Conservation (phyloP, 2,888 invertebrate species). For the Heliconius aoede region DNA sequence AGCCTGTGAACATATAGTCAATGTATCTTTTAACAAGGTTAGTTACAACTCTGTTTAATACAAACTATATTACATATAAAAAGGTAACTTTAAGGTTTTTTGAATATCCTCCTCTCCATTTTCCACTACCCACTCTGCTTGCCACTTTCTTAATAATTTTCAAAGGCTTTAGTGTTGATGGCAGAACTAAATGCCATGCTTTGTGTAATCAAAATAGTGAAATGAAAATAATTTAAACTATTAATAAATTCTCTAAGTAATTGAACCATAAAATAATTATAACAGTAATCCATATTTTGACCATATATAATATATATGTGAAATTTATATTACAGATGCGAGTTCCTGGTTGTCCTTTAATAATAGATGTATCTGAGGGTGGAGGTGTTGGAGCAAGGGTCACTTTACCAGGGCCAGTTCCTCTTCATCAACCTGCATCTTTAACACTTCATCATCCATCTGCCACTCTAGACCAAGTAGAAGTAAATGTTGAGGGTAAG, state of each 20-base stretch:
- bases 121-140: too few species aligned
- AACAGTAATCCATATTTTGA: background rate
- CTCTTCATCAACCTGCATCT: conserved; percentile 87
- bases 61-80: background rate
- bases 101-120: too few species aligned
- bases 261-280: background rate
- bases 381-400: conserved; percentile 87
- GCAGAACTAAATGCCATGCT: too few species aligned
- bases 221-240: background rate
- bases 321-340: conserved; percentile 74
- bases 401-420: conserved; percentile 88
- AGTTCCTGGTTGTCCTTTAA: conserved; percentile 95
- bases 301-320: background rate
- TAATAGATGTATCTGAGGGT: conserved; percentile 88
- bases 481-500: conserved; percentile 98
- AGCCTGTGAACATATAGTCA: conserved; percentile 96
- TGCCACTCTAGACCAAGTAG: conserved; percentile 95
- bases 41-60: conserved; percentile 53
- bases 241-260: background rate
- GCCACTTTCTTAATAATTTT: too few species aligned
- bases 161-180: too few species aligned
- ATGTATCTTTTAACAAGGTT: conserved; percentile 98
- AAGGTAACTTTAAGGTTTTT: background rate
- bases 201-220: too few species aligned
- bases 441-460: conserved; percentile 91